A percentile compares a stretch with the other conserved stretches of the same genome.
Evolutionary conservation across 2,888 invertebrate species (phyloP).

Genomic region (Ommatoiulus sabulosus): DNA sequence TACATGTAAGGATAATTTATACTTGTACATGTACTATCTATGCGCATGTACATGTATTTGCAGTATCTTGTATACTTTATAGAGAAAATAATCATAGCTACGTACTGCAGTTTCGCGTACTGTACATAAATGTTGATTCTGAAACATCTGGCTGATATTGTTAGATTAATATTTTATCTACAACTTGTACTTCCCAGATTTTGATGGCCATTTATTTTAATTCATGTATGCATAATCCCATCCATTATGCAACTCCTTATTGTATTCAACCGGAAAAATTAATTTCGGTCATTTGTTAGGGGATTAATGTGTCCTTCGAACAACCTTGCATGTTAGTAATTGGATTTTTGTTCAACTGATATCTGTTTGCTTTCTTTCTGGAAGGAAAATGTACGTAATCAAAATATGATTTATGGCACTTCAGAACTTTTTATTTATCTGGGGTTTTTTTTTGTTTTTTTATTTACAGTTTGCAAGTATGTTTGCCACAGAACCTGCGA

Average conservation of each 20-base stretch:
- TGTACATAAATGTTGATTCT: no score
- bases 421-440: slow-evolving; percentile 29
- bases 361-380: background rate
- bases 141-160: no score
- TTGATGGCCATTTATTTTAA: background rate
- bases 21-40: no score
- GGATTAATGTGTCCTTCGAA: slow-evolving; percentile 2
- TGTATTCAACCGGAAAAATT: background rate
- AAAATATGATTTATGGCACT: background rate
- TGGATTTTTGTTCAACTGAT: background rate
- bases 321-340: background rate
- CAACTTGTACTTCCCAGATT: no score
- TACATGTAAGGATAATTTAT: no score
- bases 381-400: background rate
- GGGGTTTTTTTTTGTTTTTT: no score
- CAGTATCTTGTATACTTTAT: no score
- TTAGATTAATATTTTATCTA: no score
- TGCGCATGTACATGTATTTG: no score
- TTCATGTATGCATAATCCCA: background rate
- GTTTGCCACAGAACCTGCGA: slow-evolving; percentile 54
- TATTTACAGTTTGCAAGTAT: slow-evolving; percentile 56
- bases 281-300: background rate
- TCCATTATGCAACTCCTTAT: background rate
- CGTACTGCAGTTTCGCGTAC: no score
- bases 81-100: no score